Evolutionary conservation across 37 sponge, comb jelly and placozoan genomes (phyloP), one percentile per base, ranked within the genome.

Genomic region (Cliona cf. orientalis): DNA sequence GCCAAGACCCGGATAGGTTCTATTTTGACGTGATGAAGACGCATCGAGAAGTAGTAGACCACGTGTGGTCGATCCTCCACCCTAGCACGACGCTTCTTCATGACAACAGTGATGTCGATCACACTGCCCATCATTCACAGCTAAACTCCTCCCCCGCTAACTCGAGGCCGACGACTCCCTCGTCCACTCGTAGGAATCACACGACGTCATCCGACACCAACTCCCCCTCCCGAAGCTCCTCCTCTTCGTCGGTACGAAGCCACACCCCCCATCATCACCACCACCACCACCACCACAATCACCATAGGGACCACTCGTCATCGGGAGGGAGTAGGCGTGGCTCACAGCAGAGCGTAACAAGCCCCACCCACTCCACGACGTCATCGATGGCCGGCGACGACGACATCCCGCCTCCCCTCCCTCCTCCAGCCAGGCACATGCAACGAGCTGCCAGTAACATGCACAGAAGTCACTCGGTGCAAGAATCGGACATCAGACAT

Each of bases 11-110:
- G 0, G 89, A 92, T 66, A 46, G 92, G 28, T 92, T 87, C 56
- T 92, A 92, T 53, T 92, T 92, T 84, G 92, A 92, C 41, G 88
- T 92, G 19, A 56, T 71, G 41, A 83, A 62, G 67, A 92, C 92
- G 34, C 92, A 92, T 75, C 84, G 73, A 23, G 89, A 92, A 55
- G 92, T 92, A 1, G 84, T 87, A 0, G 80, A 92, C 39, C 59
- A 80, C 40, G 74, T 92, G 2, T 87, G 88, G 92, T 76, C 80
- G 0, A 69, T 72, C 23, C 56, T 90, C 23, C 74, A 90, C 57
- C 79, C 89, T 1, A 78, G 78, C 17, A 45, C 78, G 19, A 31
- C 73, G 28, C 5, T 2, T 72, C 57, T 3, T 72, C 53, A 31
- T 5, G 56, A 2, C 56, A 5, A 43, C 34, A 23, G 23, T 21